Evolutionary conservation across 2,797 vertebrate genomes (phyloP).

Genomic region (Zenarchopterus dispar): DNA sequence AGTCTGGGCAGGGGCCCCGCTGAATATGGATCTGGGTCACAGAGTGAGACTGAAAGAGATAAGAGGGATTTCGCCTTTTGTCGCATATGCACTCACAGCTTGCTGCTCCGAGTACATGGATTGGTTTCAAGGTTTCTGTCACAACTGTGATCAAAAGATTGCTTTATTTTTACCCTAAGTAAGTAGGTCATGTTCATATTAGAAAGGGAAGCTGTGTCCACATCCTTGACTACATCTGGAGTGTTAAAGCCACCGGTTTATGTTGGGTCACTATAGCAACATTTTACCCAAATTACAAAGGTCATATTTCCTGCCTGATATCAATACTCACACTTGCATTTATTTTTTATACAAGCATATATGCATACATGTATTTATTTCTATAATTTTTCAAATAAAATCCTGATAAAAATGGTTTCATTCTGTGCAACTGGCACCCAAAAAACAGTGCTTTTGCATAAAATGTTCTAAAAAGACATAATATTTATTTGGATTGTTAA

Average conservation of each 20-base stretch:
- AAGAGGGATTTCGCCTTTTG: constrained; percentile 62
- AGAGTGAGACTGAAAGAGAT: constrained; percentile 52
- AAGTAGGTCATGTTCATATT: constrained; percentile 48
- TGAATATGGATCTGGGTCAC: constrained; percentile 83
- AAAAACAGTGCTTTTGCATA: not conserved
- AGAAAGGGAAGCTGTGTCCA: constrained; percentile 12
- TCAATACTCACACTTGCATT: not conserved
- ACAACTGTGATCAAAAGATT: constrained; percentile 60
- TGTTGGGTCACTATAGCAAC: not conserved
- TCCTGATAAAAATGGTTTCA: too few relatives aligned
- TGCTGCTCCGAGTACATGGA: constrained; percentile 57
- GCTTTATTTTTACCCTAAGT: constrained; percentile 32
- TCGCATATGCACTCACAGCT: constrained; percentile 69
- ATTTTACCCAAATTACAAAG: not conserved
- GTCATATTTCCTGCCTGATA: not conserved
- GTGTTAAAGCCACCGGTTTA: too few relatives aligned
- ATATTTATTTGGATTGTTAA: not conserved
- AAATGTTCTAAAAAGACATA: not conserved
- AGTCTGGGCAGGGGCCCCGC: constrained; percentile 65
- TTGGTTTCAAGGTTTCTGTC: constrained; percentile 65
- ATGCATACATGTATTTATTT: not conserved
- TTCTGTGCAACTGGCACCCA: too few relatives aligned
- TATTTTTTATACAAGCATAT: not conserved
- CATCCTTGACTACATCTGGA: too few relatives aligned
- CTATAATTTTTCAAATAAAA: not conserved